Conservation (phyloP, 2,113 vertebrate genomes). For the Uria lomvia region DNA sequence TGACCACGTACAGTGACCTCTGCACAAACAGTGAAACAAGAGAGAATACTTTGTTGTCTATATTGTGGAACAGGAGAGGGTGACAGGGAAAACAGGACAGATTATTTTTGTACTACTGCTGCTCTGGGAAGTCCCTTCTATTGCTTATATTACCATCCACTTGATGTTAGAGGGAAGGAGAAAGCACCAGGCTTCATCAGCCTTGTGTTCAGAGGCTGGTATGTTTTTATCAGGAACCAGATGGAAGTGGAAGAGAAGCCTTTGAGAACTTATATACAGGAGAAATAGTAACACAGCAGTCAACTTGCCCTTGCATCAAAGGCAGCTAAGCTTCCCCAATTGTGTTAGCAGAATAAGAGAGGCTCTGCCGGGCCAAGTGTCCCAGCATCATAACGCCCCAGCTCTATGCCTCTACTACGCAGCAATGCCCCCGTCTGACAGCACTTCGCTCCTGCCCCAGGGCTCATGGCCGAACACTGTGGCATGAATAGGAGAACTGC, state of each 20-base stretch:
- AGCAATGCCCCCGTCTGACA: accelerated
- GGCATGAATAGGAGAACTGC: background rate
- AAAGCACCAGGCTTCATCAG: background rate
- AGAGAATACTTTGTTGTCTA: background rate
- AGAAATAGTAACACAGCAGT: background rate
- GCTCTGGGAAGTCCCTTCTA: background rate
- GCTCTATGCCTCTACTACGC: background rate
- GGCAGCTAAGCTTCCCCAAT: background rate
- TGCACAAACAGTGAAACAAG: background rate
- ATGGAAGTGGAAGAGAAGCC: background rate
- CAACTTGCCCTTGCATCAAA: background rate
- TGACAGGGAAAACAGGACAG: background rate
- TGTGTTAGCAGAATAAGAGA: background rate
- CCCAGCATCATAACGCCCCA: accelerated
- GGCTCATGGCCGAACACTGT: accelerated
- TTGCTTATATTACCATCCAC: background rate
- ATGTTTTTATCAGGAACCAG: background rate
- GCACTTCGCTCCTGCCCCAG: background rate
- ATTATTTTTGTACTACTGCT: background rate
- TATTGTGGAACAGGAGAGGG: background rate
- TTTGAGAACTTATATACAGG: background rate
- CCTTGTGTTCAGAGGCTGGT: background rate
- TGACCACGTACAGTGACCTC: background rate
- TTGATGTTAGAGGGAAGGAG: background rate
- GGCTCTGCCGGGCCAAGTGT: background rate